Conservation (phyloP, 2,888 invertebrate genomes). For the Drosophila colorata region DNA sequence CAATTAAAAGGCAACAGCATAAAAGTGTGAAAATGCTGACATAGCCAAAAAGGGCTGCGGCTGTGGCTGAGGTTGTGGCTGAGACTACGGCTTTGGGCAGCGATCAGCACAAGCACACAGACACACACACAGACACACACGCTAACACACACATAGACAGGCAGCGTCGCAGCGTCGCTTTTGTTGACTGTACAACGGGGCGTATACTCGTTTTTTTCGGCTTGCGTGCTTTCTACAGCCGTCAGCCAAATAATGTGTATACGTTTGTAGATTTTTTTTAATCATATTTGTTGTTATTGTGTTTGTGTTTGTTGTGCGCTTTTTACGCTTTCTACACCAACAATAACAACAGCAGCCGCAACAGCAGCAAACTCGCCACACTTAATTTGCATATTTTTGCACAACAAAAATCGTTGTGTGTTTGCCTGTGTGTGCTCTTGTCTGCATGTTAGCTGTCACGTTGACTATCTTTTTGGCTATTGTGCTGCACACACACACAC, state of each 20-base stretch:
- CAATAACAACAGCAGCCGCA: constrained; percentile 26
- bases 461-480: constrained; percentile 69
- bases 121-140: constrained; percentile 12
- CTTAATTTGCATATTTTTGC: constrained; percentile 78
- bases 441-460: constrained; percentile 69
- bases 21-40: constrained; percentile 76
- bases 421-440: constrained; percentile 34
- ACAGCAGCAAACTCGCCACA: constrained; percentile 66
- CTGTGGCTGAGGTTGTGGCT: constrained; percentile 20
- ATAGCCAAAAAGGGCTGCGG: constrained; percentile 54
- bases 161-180: constrained; percentile 26
- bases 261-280: constrained; percentile 44
- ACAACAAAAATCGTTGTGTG: constrained; percentile 55
- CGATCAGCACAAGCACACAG: constrained; percentile 45
- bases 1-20: constrained; percentile 76
- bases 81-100: constrained; percentile 43
- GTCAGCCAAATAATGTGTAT: constrained; percentile 72
- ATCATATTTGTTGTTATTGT: constrained; percentile 43
- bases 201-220: constrained; percentile 79
- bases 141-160: constrained; percentile 9
- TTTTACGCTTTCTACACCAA: constrained; percentile 73
- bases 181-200: constrained; percentile 74
- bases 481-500: constrained; percentile 43
- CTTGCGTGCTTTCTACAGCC: constrained; percentile 69
- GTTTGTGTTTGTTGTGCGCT: constrained; percentile 43